Evolutionary conservation across 2,113 vertebrate species (phyloP), one percentile per base, ranked within the genome.

Genomic region (Crotalus tigris): DNA sequence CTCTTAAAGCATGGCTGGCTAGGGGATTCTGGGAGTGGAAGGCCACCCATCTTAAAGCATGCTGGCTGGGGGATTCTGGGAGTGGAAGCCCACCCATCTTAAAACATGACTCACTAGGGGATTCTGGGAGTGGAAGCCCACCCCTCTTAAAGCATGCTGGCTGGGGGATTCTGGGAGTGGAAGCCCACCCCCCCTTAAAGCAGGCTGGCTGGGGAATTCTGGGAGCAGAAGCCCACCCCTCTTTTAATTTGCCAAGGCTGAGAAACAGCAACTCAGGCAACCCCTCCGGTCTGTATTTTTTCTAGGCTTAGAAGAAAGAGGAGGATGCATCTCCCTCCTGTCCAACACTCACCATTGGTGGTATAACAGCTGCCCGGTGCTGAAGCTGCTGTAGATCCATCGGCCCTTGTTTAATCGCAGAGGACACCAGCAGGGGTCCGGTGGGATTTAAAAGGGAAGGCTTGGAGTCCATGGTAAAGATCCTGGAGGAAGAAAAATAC

Each of bases 341-440:
- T 33, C 12, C 86, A 54, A 23, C 51, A 90, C 55, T 96, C 96
- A 99, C 99, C 99, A 99, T 99, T 39, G 99, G 98, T 13, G 99
- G 99, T 92, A 99, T 99, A 94, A 98, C 97, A 49, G 99, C 99
- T 92, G 99, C 99, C 95, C 99, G 98, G 94, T 99, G 98, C 51
- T 99, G 99, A 93, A 99, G 97, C 96, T 99, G 99, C 93, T 99
- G 99, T 90, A 99, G 96, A 95, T 98, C 99, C 97, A 99, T 97
- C 26, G 98, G 98, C 61, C 97, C 94, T 96, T 98, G 98, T 94
- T 99, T 99, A 94, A 98, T 96, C 0, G 98, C 97, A 19, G 99
- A 97, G 24, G 99, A 98, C 3, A 99, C 98, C 91, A 99, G 95
- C 92, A 99, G 98, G 0, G 99, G 97, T 29, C 98, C 98, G 85